A percentile compares a stretch with the other conserved stretches of the same genome.
Evolutionary conservation across 2,797 vertebrate species (phyloP).

Genomic region (Leptatherina wallacei): DNA sequence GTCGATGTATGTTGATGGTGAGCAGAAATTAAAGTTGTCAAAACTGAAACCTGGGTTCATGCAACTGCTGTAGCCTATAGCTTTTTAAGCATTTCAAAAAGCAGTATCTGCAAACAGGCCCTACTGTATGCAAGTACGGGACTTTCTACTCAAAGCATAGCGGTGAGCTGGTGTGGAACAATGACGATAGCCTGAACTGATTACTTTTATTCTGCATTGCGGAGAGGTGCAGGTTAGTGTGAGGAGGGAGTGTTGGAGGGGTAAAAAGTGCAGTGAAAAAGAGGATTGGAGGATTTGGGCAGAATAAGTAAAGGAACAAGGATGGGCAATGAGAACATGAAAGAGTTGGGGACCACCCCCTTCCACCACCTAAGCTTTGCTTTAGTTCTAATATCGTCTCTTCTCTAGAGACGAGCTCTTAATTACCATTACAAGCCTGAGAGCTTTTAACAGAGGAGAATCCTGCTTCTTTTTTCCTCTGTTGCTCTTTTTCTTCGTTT

Average conservation of each 20-base stretch:
- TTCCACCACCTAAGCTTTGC: constrained; percentile 42
- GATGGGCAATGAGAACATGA: constrained; percentile 56
- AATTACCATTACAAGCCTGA: constrained; percentile 77
- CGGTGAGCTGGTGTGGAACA: constrained; percentile 38
- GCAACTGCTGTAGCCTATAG: neutral
- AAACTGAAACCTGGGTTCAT: constrained; percentile 1
- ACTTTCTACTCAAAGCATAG: constrained; percentile 17
- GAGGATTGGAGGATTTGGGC: constrained; percentile 47
- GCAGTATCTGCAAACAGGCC: neutral
- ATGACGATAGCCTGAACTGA: constrained; percentile 44
- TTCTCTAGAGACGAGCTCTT: constrained; percentile 73
- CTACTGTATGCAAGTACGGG: neutral
- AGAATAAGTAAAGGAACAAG: constrained; percentile 47
- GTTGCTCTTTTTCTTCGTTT: constrained; percentile 67
- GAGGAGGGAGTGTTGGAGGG: constrained; percentile 19
- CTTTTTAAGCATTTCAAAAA: neutral
- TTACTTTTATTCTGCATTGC: constrained; percentile 65
- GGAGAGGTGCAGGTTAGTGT: constrained; percentile 42
- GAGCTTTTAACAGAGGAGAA: constrained; percentile 74
- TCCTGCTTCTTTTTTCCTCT: constrained; percentile 58
- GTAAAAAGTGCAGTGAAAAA: constrained; percentile 30
- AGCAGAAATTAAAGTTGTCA: constrained; percentile 27
- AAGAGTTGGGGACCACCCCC: constrained; percentile 49
- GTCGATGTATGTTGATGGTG: constrained; percentile 18
- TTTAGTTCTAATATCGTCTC: constrained; percentile 69